Evolutionary conservation across 2,797 vertebrate species (phyloP), one percentile per base, ranked within the genome.

Genomic region (Coregonus suidteri): DNA sequence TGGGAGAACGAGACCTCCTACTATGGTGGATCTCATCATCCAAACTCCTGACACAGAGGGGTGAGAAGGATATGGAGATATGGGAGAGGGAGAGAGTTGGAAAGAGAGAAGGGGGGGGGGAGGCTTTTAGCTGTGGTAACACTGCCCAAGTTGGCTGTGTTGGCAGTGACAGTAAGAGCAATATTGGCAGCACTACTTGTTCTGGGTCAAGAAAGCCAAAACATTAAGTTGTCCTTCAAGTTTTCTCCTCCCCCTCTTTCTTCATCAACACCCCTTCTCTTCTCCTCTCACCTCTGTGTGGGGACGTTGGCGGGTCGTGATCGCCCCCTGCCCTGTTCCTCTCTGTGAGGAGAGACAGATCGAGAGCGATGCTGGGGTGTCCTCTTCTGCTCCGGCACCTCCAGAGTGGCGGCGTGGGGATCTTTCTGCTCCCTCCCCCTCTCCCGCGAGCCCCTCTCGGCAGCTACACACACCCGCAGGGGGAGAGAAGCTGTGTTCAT

Each of bases 1-100:
- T 96, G 71, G 98, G 98, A 90, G 97, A 99, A 81, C 97, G 97
- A 83, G 97, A 98, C 87, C 96, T 95, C 86, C 97, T 96, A 81
- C 91, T 91, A 83, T 96, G 96, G 92, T 97, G 95, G 91, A 97
- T 96, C 94, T 99, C 97, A 92, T 99, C 97, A 92, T 99, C 97
- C 93, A 99, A 93, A 94, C 98, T 99, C 96, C 97, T 98, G 84
- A 76, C 89, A 91, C 56, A 68, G 79, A 76, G 25, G 20, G n/a
- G 56, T 2, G 18, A 62, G 25, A 25, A 25, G 25, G n/a, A 62
- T 62, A 25, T 25, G 59, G 59, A 25, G 14, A 62, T 20, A 62
- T 20, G 25, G 71, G 9, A 70, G 66, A 70, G 66, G 31, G 41
- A 72, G 35, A 51, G n/a, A 20, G 20, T 7, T 62, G 59, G 18